These are phyloP conservation scores for Corapipo altera DNA, from an alignment of 2,113 vertebrate species.

Conservation along the genomic window DNA sequence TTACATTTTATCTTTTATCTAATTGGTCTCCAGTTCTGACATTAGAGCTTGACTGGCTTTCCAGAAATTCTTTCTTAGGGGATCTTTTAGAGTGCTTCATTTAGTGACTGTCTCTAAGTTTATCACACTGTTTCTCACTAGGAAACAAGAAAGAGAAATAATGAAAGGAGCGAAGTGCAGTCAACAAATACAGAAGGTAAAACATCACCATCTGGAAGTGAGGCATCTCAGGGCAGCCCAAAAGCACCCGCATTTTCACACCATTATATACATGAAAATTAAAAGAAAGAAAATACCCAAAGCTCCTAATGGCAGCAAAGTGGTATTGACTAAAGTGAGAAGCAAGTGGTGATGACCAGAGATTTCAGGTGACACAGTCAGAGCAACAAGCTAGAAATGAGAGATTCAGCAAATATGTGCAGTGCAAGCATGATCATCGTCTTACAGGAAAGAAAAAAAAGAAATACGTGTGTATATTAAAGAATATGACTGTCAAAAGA, in stretches of 20 bases:
- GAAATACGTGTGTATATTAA: background rate
- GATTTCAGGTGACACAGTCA: background rate
- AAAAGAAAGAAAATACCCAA: background rate
- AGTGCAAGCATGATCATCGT: background rate
- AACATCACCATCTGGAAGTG: background rate
- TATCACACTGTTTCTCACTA: background rate
- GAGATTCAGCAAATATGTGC: background rate
- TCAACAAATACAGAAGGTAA: background rate
- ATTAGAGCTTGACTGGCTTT: background rate
- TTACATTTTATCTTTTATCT: background rate
- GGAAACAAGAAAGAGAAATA: background rate
- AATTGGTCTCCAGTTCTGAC: background rate
- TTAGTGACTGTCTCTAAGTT: background rate
- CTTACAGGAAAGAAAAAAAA: background rate
- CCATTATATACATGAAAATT: background rate
- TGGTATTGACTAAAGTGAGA: background rate
- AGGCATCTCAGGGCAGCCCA: background rate
- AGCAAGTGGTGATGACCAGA: background rate
- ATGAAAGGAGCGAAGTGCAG: background rate
- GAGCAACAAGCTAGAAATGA: background rate
- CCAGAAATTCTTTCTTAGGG: background rate
- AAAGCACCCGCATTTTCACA: background rate
- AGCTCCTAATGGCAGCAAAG: background rate
- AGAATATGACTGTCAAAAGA: background rate
- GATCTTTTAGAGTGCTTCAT: background rate